Evolutionary conservation across 2,888 invertebrate species (phyloP).

Genomic region (Agrotis clavis): DNA sequence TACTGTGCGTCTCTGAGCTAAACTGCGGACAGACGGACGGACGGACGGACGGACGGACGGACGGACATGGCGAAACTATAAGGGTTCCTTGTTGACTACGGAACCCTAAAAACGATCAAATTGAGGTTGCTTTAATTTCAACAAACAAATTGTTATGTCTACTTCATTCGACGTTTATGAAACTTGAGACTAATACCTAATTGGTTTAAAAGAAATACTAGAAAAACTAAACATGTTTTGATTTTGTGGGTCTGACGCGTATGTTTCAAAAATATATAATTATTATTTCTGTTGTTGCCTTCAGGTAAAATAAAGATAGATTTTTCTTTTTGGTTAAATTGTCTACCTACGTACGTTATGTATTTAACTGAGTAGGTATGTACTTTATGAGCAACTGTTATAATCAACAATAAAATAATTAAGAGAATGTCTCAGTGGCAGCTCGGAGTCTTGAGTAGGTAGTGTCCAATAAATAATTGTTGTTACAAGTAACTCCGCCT

Average conservation of each 20-base stretch:
- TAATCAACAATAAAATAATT: background rate
- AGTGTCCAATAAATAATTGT: background rate
- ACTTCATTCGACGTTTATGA: conserved; percentile 10
- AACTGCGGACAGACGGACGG: too few species aligned
- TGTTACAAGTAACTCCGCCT: background rate
- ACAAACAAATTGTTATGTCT: conserved; percentile 3
- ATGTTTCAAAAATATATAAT: conserved; percentile 28
- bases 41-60: too few species aligned
- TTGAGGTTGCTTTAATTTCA: background rate
- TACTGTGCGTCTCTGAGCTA: too few species aligned
- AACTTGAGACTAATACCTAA: conserved; percentile 40
- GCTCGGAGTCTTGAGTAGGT: background rate
- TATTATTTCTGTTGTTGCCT: conserved; percentile 3
- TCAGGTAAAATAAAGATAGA: background rate
- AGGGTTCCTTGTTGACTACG: too few species aligned
- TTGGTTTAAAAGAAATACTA: conserved; percentile 11
- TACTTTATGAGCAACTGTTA: background rate
- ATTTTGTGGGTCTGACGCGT: background rate
- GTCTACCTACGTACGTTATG: background rate
- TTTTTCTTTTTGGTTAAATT: background rate
- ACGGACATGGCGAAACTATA: too few species aligned
- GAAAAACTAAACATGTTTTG: conserved; percentile 12
- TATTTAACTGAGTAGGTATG: background rate
- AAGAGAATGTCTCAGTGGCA: background rate
- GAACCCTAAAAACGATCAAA: background rate